Evolutionary conservation across 2,113 vertebrate species (phyloP), one percentile per base, ranked within the genome.

Genomic region (Verasper variegatus): DNA sequence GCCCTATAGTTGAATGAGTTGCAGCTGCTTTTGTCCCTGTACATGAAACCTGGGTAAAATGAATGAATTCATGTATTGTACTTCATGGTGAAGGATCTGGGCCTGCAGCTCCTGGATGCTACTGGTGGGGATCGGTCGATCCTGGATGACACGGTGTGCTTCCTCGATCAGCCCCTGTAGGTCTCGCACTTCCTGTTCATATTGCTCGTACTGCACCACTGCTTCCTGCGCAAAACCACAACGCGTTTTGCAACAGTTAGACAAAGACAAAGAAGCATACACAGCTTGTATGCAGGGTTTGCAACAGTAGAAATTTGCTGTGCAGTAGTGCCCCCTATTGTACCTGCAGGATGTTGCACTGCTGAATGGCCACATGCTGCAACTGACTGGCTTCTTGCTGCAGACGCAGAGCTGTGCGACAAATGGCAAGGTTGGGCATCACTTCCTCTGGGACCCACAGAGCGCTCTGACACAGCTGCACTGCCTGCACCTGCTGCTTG

Each of bases 291-390:
- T 51, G 40, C 35, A 76, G 37, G 0, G 42, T 8, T 49, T 27
- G 31, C 60, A 40, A 24, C 3, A 42, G 1, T 37, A 60, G 17
- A 17, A 14, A 1, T 0, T 60, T 40, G 65, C 2, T n/a, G 3
- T 54, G 23, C 4, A 15, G 56, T 5, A 56, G 59, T 12, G 60
- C 71, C 58, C 71, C 72, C 72, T 65, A 51, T 40, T 80, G 64
- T 91, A 94, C 97, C 97, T 99, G 98, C 82, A 98, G 94, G 89
- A 98, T 92, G 92, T 97, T 99, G 93, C 95, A 98, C 76, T 99
- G 98, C 89, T 97, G 98, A 55, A 99, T 99, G 65, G 97, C 96
- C 0, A 94, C 90, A 82, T 99, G 97, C 91, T 99, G 98, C 79
- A 99, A 88, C 54, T 95, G 96, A 78, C 98, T 99, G 84, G 97